These are phyloP conservation scores for Spizella passerina DNA, from an alignment of 2,797 vertebrate species.

Conservation along the genomic window DNA sequence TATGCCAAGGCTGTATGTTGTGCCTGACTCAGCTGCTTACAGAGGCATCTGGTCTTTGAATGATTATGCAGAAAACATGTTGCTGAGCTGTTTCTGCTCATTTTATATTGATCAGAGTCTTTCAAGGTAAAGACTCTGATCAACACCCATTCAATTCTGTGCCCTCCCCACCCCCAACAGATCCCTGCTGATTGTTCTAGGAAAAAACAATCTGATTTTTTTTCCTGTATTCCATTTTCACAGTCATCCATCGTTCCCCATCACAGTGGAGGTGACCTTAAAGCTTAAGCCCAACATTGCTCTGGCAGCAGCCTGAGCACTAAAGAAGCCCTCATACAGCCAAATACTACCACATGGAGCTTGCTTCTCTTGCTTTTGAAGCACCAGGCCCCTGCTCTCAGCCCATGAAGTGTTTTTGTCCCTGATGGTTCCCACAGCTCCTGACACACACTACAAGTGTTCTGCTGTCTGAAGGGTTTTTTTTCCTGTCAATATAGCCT, in stretches of 20 bases:
- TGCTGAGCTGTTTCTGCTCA: background rate
- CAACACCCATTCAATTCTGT: background rate
- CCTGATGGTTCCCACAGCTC: background rate
- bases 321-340: background rate
- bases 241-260: background rate
- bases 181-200: background rate
- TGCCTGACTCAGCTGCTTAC: background rate
- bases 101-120: too few relatives aligned
- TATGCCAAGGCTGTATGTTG: background rate
- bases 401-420: background rate
- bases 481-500: background rate
- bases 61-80: background rate
- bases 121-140: background rate
- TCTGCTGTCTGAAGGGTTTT: background rate
- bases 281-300: background rate
- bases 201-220: background rate
- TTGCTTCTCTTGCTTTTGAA: background rate
- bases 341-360: background rate
- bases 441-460: background rate
- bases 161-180: rapidly evolving
- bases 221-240: background rate
- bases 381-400: background rate
- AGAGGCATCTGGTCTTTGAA: background rate
- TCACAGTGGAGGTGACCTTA: background rate
- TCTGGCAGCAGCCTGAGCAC: background rate